Evolutionary conservation across 2,888 invertebrate genomes (phyloP).

Genomic region (Zeuzera pyrina): DNA sequence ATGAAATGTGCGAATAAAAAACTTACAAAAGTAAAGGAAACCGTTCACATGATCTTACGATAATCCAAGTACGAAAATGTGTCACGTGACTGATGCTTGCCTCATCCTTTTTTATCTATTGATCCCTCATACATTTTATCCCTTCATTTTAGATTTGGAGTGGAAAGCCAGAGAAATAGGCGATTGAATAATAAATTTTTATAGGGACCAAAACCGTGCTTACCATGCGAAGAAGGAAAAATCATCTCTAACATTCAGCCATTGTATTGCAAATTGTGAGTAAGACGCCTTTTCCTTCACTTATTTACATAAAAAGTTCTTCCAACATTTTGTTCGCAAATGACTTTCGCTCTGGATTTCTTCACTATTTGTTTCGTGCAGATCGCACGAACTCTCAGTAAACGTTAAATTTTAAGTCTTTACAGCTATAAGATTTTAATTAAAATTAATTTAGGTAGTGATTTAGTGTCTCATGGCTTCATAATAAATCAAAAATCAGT

Average conservation of each 20-base stretch:
- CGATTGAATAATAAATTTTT: constrained; percentile 70
- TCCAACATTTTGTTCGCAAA: constrained; percentile 52
- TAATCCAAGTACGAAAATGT: too few relatives aligned
- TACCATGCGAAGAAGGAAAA: constrained; percentile 64
- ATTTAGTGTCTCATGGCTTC: too few relatives aligned
- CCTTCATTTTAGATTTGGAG: constrained; percentile 48
- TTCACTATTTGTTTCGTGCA: too few relatives aligned
- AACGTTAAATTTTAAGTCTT: too few relatives aligned
- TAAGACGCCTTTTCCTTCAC: constrained; percentile 54
- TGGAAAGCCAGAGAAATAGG: constrained; percentile 54
- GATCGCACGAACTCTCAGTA: too few relatives aligned
- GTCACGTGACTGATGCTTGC: constrained; percentile 23
- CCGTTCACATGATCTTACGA: too few relatives aligned
- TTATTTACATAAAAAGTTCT: constrained; percentile 65
- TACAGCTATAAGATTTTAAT: too few relatives aligned
- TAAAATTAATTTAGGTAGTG: too few relatives aligned
- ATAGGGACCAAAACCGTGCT: constrained; percentile 55
- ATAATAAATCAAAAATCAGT: too few relatives aligned
- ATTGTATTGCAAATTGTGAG: constrained; percentile 70
- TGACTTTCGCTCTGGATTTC: constrained; percentile 48
- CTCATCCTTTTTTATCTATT: constrained; percentile 35
- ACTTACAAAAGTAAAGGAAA: too few relatives aligned
- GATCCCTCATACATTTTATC: constrained; percentile 51
- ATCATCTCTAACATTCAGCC: constrained; percentile 61
- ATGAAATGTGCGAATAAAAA: too few relatives aligned